Conservation (phyloP, 2,113 vertebrate genomes). For the Toxotes jaculatrix region DNA sequence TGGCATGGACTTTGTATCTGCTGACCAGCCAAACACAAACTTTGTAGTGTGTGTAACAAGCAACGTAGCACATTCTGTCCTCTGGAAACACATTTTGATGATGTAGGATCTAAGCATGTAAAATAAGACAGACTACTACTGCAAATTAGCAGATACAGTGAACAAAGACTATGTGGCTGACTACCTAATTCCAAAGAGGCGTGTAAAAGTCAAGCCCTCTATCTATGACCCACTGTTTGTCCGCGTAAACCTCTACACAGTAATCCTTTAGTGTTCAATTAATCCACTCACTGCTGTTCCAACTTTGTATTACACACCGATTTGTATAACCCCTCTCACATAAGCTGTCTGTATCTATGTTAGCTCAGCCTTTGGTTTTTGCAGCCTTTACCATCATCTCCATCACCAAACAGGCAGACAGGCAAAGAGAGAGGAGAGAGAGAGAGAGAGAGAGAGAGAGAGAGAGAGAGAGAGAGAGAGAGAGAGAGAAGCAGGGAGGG, state of each 20-base stretch:
- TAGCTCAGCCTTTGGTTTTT: conserved; percentile 82
- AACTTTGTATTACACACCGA: conserved; percentile 75
- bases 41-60: conserved; percentile 42
- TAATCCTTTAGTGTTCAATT: conserved; percentile 82
- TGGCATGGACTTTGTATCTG: conserved; percentile 83
- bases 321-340: conserved; percentile 77
- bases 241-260: conserved; percentile 68
- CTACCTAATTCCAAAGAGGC: conserved; percentile 58
- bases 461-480: conserved; percentile 47
- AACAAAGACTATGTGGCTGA: conserved; percentile 42
- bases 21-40: conserved; percentile 56
- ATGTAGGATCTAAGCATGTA: conserved; percentile 29
- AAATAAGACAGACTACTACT: conserved; percentile 30
- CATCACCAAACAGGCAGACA: conserved; percentile 61
- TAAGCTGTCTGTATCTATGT: conserved; percentile 83
- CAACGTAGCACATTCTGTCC: conserved; percentile 43
- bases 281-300: conserved; percentile 77
- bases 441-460: conserved; percentile 30
- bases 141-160: conserved; percentile 30
- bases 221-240: conserved; percentile 77
- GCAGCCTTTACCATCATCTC: conserved; percentile 80
- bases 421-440: conserved; percentile 19
- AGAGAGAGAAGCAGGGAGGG: conserved; percentile 52
- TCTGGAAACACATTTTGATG: conserved; percentile 25
- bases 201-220: conserved; percentile 65